Evolutionary conservation across 2,888 invertebrate genomes (phyloP), one percentile per base, ranked within the genome.

Genomic region (Pecten maximus): DNA sequence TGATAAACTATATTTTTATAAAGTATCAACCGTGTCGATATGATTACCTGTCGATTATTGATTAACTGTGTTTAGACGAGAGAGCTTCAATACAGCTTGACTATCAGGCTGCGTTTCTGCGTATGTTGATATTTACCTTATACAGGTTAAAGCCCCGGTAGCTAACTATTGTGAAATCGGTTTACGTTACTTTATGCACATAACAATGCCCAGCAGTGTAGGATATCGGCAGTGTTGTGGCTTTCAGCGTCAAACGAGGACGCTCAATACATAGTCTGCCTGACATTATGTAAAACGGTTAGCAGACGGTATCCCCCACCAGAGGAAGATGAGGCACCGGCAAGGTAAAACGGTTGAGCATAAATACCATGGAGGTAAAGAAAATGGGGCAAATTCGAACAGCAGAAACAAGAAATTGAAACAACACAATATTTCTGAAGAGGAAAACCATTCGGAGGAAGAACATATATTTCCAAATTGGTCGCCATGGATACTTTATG

Each of bases 401-500:
- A 0, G 10, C 28, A 74, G 74, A 74, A 74, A 28, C 35, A 74
- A 28, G 35, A 74, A 35, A 35, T 28, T 8, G 28, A 74, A 74
- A 74, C 74, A 74, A 1, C 28, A 35, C 15, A 28, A 23, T 28
- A 15, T 35, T 28, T 35, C 35, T 28, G 28, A 74, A 74, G 35
- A 28, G 23, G 74, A 35, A 74, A 35, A 23, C 16, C 74, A 74
- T 0, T 15, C 74, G 0, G 12, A 74, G 1, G 28, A 28, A 2
- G 35, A 23, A 28, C 4, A 74, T 28, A 74, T 74, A 74, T 74
- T 74, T 74, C 74, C 74, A 35, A 74, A 74, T 74, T 74, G 28
- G 74, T 74, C 74, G 28, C 74, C 74, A 74, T 74, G 74, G 74
- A 74, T 74, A 74, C 74, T 74, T 28, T 74, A 74, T 28, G 74